Evolutionary conservation across 2,113 vertebrate genomes (phyloP).

Genomic region (Struthidea cinerea): DNA sequence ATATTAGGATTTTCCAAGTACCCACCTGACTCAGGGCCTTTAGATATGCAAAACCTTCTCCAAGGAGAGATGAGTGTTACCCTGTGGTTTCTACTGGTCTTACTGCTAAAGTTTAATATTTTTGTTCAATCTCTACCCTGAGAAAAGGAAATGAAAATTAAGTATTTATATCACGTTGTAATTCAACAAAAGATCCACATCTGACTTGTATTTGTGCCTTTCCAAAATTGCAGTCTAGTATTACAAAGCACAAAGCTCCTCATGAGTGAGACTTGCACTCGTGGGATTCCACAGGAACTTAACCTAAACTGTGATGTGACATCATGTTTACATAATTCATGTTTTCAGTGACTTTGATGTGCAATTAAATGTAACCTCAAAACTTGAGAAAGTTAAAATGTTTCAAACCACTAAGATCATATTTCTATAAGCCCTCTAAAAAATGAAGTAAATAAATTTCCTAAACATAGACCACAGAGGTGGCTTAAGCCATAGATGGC

Average conservation of each 20-base stretch:
- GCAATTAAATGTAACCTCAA: not conserved
- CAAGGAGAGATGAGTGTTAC: not conserved
- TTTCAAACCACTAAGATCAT: not conserved
- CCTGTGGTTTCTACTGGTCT: not conserved
- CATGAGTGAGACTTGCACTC: not conserved
- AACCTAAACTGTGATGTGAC: not conserved
- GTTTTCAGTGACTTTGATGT: not conserved
- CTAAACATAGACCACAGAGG: not conserved
- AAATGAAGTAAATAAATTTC: not conserved
- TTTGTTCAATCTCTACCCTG: not conserved
- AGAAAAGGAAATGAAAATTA: not conserved
- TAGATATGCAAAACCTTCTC: not conserved
- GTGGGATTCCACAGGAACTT: not conserved
- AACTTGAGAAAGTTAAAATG: not conserved
- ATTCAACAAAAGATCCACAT: not conserved
- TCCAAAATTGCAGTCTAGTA: not conserved
- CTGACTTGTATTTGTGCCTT: not conserved
- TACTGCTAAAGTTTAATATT: not conserved
- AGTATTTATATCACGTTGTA: not conserved
- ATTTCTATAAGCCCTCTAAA: not conserved
- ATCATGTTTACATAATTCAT: not conserved
- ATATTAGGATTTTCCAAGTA: not conserved
- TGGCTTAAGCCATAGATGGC: not conserved
- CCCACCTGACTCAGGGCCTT: not conserved
- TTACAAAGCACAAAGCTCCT: not conserved